Conservation (phyloP, 2,888 invertebrate genomes). For the Catocala sponsa region DNA sequence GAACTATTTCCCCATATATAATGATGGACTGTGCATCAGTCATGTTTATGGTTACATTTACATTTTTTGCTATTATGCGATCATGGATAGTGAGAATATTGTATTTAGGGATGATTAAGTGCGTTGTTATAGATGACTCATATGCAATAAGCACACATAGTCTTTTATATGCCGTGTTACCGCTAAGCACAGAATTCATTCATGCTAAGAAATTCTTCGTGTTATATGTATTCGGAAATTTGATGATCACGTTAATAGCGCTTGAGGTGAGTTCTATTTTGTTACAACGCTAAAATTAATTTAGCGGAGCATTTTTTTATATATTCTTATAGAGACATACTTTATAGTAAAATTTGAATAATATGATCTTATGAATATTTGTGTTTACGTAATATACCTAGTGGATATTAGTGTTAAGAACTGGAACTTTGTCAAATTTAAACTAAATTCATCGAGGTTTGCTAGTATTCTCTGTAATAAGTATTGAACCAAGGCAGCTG, state of each 20-base stretch:
- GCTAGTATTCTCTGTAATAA: too few relatives aligned
- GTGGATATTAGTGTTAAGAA: too few relatives aligned
- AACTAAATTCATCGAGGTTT: too few relatives aligned
- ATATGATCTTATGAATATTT: too few relatives aligned
- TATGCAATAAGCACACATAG: constrained; percentile 56
- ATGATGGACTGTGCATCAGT: constrained; percentile 74
- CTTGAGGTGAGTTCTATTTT: constrained; percentile 15
- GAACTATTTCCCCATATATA: constrained; percentile 66
- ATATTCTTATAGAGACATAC: too few relatives aligned
- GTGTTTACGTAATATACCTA: too few relatives aligned
- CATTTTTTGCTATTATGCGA: constrained; percentile 60
- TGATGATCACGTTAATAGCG: constrained; percentile 54
- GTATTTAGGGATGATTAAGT: constrained; percentile 56
- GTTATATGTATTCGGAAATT: constrained; percentile 65
- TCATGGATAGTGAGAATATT: constrained; percentile 67
- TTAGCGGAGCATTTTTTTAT: too few relatives aligned
- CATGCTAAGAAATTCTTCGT: constrained; percentile 64
- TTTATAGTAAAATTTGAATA: too few relatives aligned
- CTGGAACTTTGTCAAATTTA: too few relatives aligned
- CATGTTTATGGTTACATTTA: constrained; percentile 64
- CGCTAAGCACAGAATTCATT: constrained; percentile 69
- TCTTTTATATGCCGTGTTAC: constrained; percentile 67
- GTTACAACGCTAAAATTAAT: too few relatives aligned
- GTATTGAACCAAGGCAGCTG: too few relatives aligned
- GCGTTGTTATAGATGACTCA: constrained; percentile 54